Percentiles rank a stretch among this genome's conserved stretches.
Evolutionary conservation across 2,113 vertebrate species (phyloP).

Genomic region (Hystrix cristata): DNA sequence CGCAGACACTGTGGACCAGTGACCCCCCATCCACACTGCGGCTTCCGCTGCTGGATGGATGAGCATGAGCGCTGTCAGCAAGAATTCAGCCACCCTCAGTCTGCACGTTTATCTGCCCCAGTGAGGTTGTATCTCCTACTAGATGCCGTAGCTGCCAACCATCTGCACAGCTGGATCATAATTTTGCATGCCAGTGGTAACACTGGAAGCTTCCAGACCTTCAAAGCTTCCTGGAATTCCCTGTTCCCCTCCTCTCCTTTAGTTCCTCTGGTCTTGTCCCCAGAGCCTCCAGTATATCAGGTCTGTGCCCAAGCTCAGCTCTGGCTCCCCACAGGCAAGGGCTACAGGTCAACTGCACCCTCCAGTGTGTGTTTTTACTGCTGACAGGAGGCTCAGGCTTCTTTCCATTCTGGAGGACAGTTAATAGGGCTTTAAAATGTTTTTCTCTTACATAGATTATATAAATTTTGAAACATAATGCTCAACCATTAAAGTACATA

Average conservation of each 20-base stretch:
- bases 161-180: background rate
- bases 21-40: accelerated
- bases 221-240: background rate
- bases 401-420: background rate
- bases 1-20: background rate
- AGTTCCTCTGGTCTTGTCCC: background rate
- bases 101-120: background rate
- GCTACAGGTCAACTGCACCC: no score
- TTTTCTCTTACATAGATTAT: background rate
- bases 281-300: no score
- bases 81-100: background rate
- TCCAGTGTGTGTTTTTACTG: background rate
- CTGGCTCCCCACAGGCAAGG: background rate
- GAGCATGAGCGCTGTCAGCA: background rate
- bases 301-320: background rate
- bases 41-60: background rate
- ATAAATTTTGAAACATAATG: background rate
- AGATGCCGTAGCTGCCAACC: background rate
- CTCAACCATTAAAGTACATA: background rate
- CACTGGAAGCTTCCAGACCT: background rate
- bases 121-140: background rate
- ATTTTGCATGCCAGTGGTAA: background rate
- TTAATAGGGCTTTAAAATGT: background rate
- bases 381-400: background rate
- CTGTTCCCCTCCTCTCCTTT: background rate